These are phyloP conservation scores for Syngnathus floridae DNA, from an alignment of 2,113 vertebrate species.

Conservation along the genomic window DNA sequence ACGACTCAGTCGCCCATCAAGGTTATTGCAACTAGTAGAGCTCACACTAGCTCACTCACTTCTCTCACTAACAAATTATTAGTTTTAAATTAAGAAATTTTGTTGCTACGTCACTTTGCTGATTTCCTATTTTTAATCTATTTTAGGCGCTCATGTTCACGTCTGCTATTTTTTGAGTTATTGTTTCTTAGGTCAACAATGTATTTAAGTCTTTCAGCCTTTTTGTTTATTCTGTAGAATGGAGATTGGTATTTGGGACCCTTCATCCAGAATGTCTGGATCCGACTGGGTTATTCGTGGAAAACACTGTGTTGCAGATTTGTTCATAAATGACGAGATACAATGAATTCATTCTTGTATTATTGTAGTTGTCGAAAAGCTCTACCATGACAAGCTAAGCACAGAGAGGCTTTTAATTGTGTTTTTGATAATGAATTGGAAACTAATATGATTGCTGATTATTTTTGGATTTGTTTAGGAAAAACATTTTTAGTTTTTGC, in stretches of 20 bases:
- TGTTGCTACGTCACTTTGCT: not conserved
- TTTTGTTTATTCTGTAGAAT: conserved; percentile 36
- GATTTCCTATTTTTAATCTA: not conserved
- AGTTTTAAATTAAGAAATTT: not conserved
- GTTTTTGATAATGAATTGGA: conserved; percentile 8
- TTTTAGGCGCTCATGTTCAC: not conserved
- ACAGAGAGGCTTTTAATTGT: not conserved
- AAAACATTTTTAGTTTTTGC: not conserved
- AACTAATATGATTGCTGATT: conserved; percentile 10
- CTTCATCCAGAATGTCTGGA: not conserved
- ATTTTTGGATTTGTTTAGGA: conserved; percentile 8
- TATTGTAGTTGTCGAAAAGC: conserved; percentile 6
- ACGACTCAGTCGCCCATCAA: not conserved
- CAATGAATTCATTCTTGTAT: not conserved
- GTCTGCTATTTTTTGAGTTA: conserved; percentile 5
- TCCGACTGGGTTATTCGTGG: not conserved
- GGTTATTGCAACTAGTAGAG: not conserved
- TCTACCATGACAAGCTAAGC: conserved; percentile 2
- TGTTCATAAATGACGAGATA: not conserved
- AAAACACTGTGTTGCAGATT: not conserved
- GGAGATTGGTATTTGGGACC: conserved; percentile 18
- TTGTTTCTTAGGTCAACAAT: conserved; percentile 9
- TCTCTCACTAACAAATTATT: not conserved
- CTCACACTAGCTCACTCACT: not conserved
- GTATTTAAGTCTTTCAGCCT: conserved; percentile 20